Evolutionary conservation across 2,113 vertebrate genomes (phyloP).

Genomic region (Felis chaus): DNA sequence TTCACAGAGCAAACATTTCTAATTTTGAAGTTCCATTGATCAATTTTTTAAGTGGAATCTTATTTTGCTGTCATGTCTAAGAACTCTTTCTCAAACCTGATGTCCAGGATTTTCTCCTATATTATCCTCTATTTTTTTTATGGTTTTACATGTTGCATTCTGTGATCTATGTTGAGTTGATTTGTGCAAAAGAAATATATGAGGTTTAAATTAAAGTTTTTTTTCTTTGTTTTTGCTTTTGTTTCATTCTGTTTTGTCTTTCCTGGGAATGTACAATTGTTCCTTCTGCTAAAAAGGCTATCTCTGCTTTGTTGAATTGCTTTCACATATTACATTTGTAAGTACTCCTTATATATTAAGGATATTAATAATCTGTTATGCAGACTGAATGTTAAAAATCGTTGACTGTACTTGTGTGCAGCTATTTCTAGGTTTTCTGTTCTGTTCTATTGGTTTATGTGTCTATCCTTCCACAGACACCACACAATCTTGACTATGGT

Average conservation of each 20-base stretch:
- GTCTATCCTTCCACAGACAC: neutral
- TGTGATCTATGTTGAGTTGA: neutral
- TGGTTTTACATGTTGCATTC: neutral
- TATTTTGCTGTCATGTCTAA: neutral
- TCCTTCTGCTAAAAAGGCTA: neutral
- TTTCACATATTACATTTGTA: neutral
- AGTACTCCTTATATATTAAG: neutral
- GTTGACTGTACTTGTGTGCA: neutral
- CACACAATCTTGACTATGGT: neutral
- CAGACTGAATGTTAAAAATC: neutral
- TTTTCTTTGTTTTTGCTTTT: neutral
- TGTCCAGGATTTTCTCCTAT: neutral
- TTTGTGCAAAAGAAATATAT: neutral
- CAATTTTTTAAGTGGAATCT: neutral
- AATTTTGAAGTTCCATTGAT: neutral
- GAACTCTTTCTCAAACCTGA: neutral
- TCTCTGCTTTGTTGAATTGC: neutral
- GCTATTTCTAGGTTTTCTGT: neutral
- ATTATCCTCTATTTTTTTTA: neutral
- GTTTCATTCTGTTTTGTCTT: neutral
- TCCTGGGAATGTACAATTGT: neutral
- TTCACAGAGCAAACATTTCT: neutral
- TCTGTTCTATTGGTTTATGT: neutral
- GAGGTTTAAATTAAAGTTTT: neutral
- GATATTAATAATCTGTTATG: neutral